A percentile compares a stretch with the other conserved stretches of the same genome.
phyloP scores from a whole-genome alignment of 2,113 vertebrate genomes.

The Gila orcuttii region DNA sequence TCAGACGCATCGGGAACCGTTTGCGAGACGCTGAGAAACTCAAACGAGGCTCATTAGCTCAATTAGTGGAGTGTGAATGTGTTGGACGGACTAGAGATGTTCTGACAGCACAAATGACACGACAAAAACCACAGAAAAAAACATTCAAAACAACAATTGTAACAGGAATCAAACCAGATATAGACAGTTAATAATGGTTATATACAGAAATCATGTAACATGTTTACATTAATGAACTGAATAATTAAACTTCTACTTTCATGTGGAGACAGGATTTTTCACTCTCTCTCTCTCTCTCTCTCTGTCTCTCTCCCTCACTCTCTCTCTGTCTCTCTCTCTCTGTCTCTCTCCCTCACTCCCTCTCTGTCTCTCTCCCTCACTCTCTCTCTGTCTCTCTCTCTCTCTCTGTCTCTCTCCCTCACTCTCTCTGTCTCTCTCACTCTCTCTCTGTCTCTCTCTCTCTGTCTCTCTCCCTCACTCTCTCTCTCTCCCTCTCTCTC shows the following conservation, averaged over 20 bases:
- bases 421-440: too few species aligned
- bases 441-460: too few species aligned
- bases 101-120: background rate
- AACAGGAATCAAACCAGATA: background rate
- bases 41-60: slow-evolving; percentile 69
- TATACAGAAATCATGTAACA: background rate
- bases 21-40: background rate
- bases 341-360: too few species aligned
- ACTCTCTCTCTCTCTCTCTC: slow-evolving; percentile 3
- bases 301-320: background rate
- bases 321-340: too few species aligned
- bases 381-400: too few species aligned
- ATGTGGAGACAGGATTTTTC: background rate
- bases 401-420: too few species aligned
- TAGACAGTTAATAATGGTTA: background rate
- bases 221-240: background rate
- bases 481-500: too few species aligned
- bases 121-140: background rate
- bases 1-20: slow-evolving; percentile 59
- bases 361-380: too few species aligned
- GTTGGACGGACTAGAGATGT: slow-evolving; percentile 53
- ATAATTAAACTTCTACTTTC: background rate
- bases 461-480: too few species aligned
- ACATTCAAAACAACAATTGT: background rate
- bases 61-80: slow-evolving; percentile 72